A percentile compares a stretch with the other conserved stretches of the same genome.
Evolutionary conservation across 2,113 vertebrate species (phyloP).

Genomic region (Chionis minor): DNA sequence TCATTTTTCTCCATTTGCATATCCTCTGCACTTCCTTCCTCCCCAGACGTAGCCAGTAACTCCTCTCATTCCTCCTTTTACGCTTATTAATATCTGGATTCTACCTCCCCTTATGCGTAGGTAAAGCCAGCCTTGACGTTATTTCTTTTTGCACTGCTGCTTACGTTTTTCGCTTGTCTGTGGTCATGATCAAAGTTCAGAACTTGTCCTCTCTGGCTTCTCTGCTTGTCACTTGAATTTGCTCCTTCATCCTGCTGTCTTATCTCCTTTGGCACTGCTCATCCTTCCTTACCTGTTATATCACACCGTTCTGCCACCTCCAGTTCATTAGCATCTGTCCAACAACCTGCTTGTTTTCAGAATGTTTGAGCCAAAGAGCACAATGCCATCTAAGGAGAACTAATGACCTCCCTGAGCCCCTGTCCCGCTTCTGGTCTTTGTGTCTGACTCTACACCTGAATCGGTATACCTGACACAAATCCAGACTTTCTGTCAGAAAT

Average conservation of each 20-base stretch:
- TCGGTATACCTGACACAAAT: background rate
- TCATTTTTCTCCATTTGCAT: background rate
- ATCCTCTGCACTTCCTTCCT: background rate
- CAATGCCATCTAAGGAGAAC: background rate
- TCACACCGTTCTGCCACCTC: background rate
- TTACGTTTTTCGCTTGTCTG: background rate
- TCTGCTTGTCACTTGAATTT: background rate
- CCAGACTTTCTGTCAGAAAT: background rate
- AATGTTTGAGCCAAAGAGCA: background rate
- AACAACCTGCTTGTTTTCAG: background rate
- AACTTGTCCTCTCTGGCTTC: background rate
- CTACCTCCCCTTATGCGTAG: background rate
- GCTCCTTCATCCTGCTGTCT: background rate
- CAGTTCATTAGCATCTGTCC: background rate
- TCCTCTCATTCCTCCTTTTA: background rate
- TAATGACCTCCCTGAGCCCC: background rate
- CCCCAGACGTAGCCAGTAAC: background rate
- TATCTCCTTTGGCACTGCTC: background rate
- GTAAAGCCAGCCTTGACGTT: background rate
- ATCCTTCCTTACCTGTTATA: background rate
- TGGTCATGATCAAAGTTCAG: background rate
- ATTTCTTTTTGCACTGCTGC: background rate
- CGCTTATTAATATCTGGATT: background rate
- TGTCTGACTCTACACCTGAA: background rate
- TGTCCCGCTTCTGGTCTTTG: background rate